phyloP scores from a whole-genome alignment of 1,140 invertebrate species.

The Zaprionus ghesquierei region DNA sequence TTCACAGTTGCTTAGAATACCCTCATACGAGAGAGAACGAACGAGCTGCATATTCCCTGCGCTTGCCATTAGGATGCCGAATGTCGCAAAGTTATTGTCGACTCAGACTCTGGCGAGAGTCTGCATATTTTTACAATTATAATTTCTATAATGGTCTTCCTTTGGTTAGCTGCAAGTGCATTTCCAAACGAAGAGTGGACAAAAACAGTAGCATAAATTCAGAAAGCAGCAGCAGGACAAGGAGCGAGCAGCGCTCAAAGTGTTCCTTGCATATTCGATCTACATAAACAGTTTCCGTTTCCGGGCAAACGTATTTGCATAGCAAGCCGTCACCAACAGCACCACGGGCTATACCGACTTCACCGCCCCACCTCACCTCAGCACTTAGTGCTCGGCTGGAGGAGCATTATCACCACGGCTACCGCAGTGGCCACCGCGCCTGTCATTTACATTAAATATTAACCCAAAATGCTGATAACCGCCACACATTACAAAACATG shows the following conservation, averaged over 20 bases:
- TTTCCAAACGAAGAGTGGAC: conserved; percentile 29
- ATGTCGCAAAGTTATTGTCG: conserved; percentile 54
- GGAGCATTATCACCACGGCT: conserved; percentile 57
- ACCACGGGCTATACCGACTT: neutral
- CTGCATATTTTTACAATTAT: conserved; percentile 71
- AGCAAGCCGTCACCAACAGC: conserved; percentile 22
- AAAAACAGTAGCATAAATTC: conserved; percentile 62
- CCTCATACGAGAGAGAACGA: neutral
- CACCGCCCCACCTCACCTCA: neutral
- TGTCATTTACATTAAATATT: conserved; percentile 79
- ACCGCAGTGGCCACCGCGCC: conserved; percentile 30
- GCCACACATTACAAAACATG: conserved; percentile 59
- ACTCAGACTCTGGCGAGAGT: neutral
- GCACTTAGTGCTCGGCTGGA: neutral
- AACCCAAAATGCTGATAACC: conserved; percentile 76
- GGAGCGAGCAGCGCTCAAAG: conserved; percentile 43
- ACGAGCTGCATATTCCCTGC: conserved; percentile 25
- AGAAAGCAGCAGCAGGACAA: conserved; percentile 17
- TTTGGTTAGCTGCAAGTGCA: conserved; percentile 35
- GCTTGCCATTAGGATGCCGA: conserved; percentile 48
- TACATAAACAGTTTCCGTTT: conserved; percentile 72
- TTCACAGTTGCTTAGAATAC: neutral
- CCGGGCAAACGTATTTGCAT: conserved; percentile 62
- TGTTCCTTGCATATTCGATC: conserved; percentile 68
- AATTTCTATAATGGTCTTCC: conserved; percentile 52